Base-by-base conservation (phyloP, 2,113 vertebrate species). In the Australoheros scitulus region DNA sequence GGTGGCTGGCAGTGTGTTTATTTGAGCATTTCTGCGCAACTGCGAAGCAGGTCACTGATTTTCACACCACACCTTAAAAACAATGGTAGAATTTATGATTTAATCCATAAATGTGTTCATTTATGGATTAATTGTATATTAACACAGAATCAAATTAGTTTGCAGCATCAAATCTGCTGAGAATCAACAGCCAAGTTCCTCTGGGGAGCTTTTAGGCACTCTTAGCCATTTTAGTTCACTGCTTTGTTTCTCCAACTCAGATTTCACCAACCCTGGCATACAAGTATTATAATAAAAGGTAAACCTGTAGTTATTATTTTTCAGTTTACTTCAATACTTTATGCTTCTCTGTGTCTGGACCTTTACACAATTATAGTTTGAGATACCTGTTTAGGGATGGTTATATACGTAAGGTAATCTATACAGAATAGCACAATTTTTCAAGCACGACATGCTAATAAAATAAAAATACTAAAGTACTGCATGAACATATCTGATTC, bases 1-100 rank as follows among this genome's bases (percentile, higher is more conserved):
- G 20, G 80, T 63, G 57, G 57, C 32, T 24, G 50, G 58, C 83
- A 78, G 63, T 15, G 60, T 15, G 61, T 70, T 68, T 83, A 13
- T 8, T 11, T 64, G n/a, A 82, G 18, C 56, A 47, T 24, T 26
- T 85, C 34, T 78, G 72, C 55, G 64, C 50, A 18, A 20, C 11
- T 11, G 20, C 18, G n/a, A 7, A 32, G 52, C 18, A 72, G 47
- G 32, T 50, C 68, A 79, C 2, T 55, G 1, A 34, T 61, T 72
- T 80, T 61, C 22, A 61, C 43, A 70, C 43, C 32, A 29, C 20
- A 56, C 24, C 6, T 22, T 15, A 11, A 7, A 14, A 17, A 58
- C 22, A 63, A 17, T 18, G 1, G n/a, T 22, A 43, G 32, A n/a
- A 70, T 61, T 17, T 24, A 18, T 32, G 11, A 47, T 61, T 76